A percentile compares a stretch with the other conserved stretches of the same genome.
These are phyloP conservation scores for Vanessa cardui DNA, from an alignment of 2,888 invertebrate species.

Conservation along the genomic window DNA sequence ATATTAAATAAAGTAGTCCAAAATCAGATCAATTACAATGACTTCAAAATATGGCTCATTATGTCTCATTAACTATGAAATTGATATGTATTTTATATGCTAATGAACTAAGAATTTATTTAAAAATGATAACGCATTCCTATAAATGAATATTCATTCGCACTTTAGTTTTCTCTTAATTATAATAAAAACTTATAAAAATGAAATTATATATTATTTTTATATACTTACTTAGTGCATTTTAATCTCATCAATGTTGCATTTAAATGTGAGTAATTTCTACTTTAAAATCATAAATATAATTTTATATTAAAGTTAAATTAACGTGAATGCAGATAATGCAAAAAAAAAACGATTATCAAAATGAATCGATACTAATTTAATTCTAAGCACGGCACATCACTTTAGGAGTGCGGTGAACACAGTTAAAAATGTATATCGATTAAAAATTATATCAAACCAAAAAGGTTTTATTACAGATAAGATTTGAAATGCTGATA, in stretches of 20 bases:
- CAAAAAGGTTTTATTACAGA: neutral
- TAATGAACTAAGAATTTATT: slow-evolving; percentile 15
- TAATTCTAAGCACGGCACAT: neutral
- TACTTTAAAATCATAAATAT: too few relatives aligned
- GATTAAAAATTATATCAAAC: neutral
- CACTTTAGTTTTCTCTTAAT: slow-evolving; percentile 28
- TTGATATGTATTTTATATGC: slow-evolving; percentile 6
- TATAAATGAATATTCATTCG: slow-evolving; percentile 29
- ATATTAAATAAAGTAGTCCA: too few relatives aligned
- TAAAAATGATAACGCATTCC: slow-evolving; percentile 20
- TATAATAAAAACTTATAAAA: slow-evolving; percentile 12
- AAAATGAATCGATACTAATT: neutral
- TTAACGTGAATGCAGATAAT: neutral
- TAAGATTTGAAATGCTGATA: too few relatives aligned
- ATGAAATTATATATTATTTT: too few relatives aligned
- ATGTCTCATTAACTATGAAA: neutral
- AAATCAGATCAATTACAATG: too few relatives aligned
- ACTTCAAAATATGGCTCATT: too few relatives aligned
- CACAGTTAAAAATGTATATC: neutral
- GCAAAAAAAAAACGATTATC: neutral
- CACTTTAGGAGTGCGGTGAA: neutral
- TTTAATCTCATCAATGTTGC: neutral
- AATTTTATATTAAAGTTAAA: too few relatives aligned
- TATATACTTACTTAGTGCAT: too few relatives aligned
- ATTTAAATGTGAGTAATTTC: too few relatives aligned